A percentile compares a stretch with the other conserved stretches of the same genome.
phyloP scores from a whole-genome alignment of 2,888 invertebrate species.

The Sussaba pulchella region DNA sequence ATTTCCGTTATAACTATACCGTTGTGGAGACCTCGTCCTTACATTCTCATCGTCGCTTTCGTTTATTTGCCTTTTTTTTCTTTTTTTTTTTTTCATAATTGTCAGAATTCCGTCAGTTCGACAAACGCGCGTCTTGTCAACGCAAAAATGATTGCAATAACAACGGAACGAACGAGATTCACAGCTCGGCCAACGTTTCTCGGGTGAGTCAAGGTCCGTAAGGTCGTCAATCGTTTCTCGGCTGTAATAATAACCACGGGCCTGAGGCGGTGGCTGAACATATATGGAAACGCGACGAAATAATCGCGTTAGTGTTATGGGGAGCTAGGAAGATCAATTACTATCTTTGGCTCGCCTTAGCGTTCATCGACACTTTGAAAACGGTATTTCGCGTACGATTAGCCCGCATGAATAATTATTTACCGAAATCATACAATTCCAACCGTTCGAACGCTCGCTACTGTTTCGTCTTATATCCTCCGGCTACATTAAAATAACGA shows the following conservation, averaged over 20 bases:
- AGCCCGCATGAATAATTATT: neutral
- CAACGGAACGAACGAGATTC: neutral
- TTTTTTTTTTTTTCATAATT: constrained; percentile 8
- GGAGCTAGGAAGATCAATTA: constrained; percentile 6
- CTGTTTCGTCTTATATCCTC: constrained; percentile 2
- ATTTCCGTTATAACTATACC: neutral
- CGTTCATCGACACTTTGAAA: constrained; percentile 17
- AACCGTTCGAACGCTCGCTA: neutral
- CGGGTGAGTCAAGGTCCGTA: constrained; percentile 26
- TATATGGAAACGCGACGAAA: constrained; percentile 5
- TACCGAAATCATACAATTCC: neutral
- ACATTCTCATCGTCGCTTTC: constrained; percentile 17
- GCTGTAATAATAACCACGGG: constrained; percentile 14
- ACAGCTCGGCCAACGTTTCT: neutral
- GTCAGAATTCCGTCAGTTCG: neutral
- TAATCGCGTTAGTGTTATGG: neutral
- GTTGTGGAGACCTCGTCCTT: constrained; percentile 34
- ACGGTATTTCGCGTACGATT: neutral
- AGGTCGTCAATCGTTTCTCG: constrained; percentile 13
- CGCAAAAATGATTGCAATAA: constrained; percentile 18
- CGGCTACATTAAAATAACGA: constrained; percentile 36
- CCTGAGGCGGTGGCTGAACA: constrained; percentile 2
- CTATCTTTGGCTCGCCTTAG: neutral
- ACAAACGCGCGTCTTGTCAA: constrained; percentile 3
- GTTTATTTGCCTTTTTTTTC: constrained; percentile 19